Conservation (phyloP, 2,797 vertebrate genomes). For the Argentina silus region DNA sequence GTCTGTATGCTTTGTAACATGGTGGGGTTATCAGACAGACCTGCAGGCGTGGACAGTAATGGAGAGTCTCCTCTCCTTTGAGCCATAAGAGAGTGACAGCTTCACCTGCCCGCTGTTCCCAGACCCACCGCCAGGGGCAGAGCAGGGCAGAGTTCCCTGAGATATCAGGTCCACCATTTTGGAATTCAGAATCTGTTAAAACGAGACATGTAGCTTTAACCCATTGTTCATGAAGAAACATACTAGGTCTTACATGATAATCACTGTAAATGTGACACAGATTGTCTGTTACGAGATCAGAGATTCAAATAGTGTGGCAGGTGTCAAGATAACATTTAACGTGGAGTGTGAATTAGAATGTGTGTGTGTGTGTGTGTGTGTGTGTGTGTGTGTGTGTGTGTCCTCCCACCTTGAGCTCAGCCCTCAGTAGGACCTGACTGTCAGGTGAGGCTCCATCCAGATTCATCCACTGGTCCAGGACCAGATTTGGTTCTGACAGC, state of each 20-base stretch:
- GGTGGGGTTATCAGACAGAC: slow-evolving; percentile 58
- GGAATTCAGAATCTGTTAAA: slow-evolving; percentile 70
- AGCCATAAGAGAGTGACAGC: slow-evolving; percentile 80
- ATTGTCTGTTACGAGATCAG: no score
- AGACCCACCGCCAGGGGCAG: slow-evolving; percentile 49
- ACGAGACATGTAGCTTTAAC: no score
- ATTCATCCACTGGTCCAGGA: slow-evolving; percentile 84
- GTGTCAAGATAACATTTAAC: no score
- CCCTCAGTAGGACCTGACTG: slow-evolving; percentile 85
- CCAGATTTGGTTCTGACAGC: slow-evolving; percentile 76
- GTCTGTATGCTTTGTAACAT: no score
- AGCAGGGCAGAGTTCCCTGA: slow-evolving; percentile 65
- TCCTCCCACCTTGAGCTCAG: slow-evolving; percentile 82
- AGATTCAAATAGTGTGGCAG: no score
- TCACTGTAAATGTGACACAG: no score
- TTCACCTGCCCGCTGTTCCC: slow-evolving; percentile 73
- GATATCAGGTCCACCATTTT: slow-evolving; percentile 75
- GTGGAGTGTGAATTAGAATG: no score
- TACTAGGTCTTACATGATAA: no score
- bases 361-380: not conserved
- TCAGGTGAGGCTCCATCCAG: slow-evolving; percentile 73
- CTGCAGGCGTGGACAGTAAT: slow-evolving; percentile 85
- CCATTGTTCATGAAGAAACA: not conserved
- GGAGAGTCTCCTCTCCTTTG: slow-evolving; percentile 78
- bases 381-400: not conserved